Evolutionary conservation across 2,888 invertebrate species (phyloP).

Genomic region (Nebria salina): DNA sequence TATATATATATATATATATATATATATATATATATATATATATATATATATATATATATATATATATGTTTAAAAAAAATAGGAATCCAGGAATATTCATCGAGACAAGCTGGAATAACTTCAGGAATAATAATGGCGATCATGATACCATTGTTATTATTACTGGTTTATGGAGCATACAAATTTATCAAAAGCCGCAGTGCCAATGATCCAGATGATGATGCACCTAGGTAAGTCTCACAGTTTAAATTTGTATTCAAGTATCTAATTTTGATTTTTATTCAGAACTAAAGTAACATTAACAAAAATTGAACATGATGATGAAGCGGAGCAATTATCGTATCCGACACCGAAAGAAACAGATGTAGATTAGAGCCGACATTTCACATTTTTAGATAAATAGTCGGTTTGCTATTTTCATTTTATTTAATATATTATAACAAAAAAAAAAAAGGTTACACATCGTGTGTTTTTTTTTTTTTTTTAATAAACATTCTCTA

Average conservation of each 20-base stretch:
- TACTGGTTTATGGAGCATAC: slow-evolving; percentile 66
- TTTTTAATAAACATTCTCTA: too few relatives aligned
- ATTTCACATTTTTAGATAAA: not conserved
- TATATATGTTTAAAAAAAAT: slow-evolving; percentile 51
- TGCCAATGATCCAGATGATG: slow-evolving; percentile 52
- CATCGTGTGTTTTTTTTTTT: too few relatives aligned
- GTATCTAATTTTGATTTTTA: slow-evolving; percentile 17
- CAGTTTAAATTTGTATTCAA: slow-evolving; percentile 13
- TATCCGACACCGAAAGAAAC: slow-evolving; percentile 52
- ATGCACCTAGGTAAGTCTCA: slow-evolving; percentile 40
- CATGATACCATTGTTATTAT: slow-evolving; percentile 77
- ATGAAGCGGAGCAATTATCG: slow-evolving; percentile 22
- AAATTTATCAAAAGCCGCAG: slow-evolving; percentile 55
- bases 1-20: not conserved
- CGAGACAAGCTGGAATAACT: slow-evolving; percentile 80
- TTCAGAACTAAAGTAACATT: slow-evolving; percentile 41
- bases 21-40: slow-evolving; percentile 28
- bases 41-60: too few relatives aligned
- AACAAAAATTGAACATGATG: slow-evolving; percentile 17
- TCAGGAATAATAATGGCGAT: slow-evolving; percentile 81
- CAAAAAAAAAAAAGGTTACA: too few relatives aligned
- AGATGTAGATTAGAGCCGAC: slow-evolving; percentile 49
- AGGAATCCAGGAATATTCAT: slow-evolving; percentile 85
- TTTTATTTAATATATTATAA: not conserved
- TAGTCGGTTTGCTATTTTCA: slow-evolving; percentile 5